Evolutionary conservation across 2,888 invertebrate genomes (phyloP), one percentile per base, ranked within the genome.

Genomic region (Panopea generosa): DNA sequence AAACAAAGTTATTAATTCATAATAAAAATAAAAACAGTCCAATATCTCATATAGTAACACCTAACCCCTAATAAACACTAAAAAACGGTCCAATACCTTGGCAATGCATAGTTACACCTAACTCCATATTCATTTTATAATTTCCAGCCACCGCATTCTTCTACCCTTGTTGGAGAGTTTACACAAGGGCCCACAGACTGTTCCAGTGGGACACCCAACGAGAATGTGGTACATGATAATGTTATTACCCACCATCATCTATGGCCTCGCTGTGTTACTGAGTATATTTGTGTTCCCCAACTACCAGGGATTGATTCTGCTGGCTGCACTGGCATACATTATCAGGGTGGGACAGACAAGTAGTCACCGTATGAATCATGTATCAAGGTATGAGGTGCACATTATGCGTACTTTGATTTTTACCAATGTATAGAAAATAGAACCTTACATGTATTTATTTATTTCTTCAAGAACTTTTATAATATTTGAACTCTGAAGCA

Each of bases 361-460:
- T 18, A 29, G 40, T 2, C 91, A 91, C 56, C 84, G 92, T 38
- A 75, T 92, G 29, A 18, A 82, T 1, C 89, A 91, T 82, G 74
- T 90, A 6, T 87, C 85, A 65, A 86, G 90, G 91, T 90, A 73
- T 16, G n/a, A 49, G n/a, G n/a, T n/a, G n/a, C n/a, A n/a, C 20
- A 7, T 11, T 18, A 7, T 49, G 14, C 7, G 7, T 18, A 18
- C 49, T 16, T 49, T 49, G 9, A 16, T 18, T 49, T 49, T 49
- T 18, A 49, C 7, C 20, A 16, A 18, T 18, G 18, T 16, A 7
- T 49, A 49, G 9, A 49, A 11, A 7, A 11, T 49, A 18, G 49
- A 7, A 49, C 49, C 18, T 49, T 50, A 20, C 50, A 50, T 18
- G 20, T 20, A 50, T n/a, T n/a, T n/a, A n/a, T n/a, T n/a, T 11